A percentile compares a stretch with the other conserved stretches of the same genome.
Evolutionary conservation across 2,888 invertebrate genomes (phyloP).

Genomic region (Clivina fossor): DNA sequence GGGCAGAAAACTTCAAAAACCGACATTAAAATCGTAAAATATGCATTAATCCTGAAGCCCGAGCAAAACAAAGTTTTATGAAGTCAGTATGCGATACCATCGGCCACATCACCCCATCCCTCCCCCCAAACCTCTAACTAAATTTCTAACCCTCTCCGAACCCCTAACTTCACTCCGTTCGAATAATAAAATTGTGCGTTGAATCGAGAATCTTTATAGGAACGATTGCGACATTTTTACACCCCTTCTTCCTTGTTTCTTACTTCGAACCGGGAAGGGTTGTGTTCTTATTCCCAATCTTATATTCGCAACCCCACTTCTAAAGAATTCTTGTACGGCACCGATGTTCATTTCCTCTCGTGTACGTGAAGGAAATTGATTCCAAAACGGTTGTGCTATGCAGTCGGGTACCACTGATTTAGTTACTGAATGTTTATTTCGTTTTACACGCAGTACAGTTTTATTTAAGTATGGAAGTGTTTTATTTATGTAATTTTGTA

Average conservation of each 20-base stretch:
- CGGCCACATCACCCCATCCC: too few relatives aligned
- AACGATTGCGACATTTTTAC: slow-evolving; percentile 44
- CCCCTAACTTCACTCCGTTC: slow-evolving; percentile 49
- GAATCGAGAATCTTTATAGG: slow-evolving; percentile 46
- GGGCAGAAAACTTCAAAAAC: slow-evolving; percentile 31
- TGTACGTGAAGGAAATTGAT: slow-evolving; percentile 47
- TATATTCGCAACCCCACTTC: too few relatives aligned
- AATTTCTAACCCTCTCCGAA: too few relatives aligned
- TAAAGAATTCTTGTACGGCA: too few relatives aligned
- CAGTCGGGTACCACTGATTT: too few relatives aligned
- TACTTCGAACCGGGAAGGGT: too few relatives aligned
- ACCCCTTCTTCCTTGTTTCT: slow-evolving; percentile 41
- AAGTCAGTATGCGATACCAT: too few relatives aligned
- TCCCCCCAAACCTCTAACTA: too few relatives aligned
- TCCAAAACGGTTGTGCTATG: slow-evolving; percentile 41
- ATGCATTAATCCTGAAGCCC: slow-evolving; percentile 50
- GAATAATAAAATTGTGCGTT: slow-evolving; percentile 51
- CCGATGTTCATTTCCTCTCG: slow-evolving; percentile 48
- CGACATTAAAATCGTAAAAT: slow-evolving; percentile 51
- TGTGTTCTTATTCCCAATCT: too few relatives aligned
- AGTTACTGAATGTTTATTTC: too few relatives aligned
- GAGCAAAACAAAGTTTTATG: slow-evolving; percentile 50
- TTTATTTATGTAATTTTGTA: too few relatives aligned
- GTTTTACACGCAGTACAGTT: neutral
- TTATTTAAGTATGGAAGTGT: neutral